Base-by-base conservation (phyloP, 2,113 vertebrate genomes). In the Pao palembangensis region DNA sequence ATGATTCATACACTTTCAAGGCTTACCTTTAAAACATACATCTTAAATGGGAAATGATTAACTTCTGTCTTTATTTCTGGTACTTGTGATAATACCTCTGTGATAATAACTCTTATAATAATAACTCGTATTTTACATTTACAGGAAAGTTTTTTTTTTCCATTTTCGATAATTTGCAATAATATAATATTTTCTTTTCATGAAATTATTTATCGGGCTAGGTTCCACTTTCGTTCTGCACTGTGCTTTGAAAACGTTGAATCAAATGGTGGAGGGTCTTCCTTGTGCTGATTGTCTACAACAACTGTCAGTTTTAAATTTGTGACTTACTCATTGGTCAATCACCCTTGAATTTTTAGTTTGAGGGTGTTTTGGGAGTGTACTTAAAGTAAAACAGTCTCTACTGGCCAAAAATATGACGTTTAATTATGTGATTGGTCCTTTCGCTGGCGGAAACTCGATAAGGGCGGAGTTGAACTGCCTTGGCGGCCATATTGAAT, bases 401-500 rank as follows among this genome's bases (percentile, higher is more conserved):
- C 14, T 0, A 88, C 88, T 91, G 87, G 90, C 31, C 75, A 23
- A 43, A 55, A 28, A 20, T 4, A 3, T 17, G 1, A 0, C 23
- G 18, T 0, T 0, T 0, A 2, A 11, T 8, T 6, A 67, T 73
- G 5, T 79, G 56, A 92, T 91, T 88, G 89, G 91, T 57, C 51
- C 2, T 7, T 61, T 60, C 5, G 20, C 17, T 48, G 55, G 13
- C 4, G 42, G 20, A 56, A 75, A 65, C 58, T 66, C 53, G 66
- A 81, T 88, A 88, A 90, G 89, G 90, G 91, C 79, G 90, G 90
- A 79, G 84, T 67, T 61, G 13, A 76, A 56, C 16, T 7, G 7
- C 17, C 67, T 89, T 90, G 87, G 91, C 90, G 91, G 88, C 91
- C 91, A 92, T 92, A 87, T 88, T 92, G 85, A 92, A 92, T 79